Percentiles rank a stretch among this genome's conserved stretches.
Evolutionary conservation across 2,888 invertebrate genomes (phyloP).

Genomic region (Notocelia uddmanniana): DNA sequence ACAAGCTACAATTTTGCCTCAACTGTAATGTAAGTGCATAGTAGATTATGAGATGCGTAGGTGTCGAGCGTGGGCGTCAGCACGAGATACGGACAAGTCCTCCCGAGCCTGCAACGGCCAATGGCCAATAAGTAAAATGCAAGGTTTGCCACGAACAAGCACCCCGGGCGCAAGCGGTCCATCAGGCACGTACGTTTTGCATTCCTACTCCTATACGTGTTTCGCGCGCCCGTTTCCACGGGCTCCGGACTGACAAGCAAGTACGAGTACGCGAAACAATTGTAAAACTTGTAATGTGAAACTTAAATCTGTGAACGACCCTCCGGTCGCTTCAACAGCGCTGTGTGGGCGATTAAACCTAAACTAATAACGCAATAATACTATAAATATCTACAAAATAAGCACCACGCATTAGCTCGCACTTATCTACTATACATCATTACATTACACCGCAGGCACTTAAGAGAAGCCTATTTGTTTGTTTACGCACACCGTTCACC

Average conservation of each 20-base stretch:
- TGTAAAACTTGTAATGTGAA: neutral
- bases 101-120: constrained; percentile 29
- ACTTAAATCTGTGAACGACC: neutral
- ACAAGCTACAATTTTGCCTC: too few relatives aligned
- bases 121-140: constrained; percentile 62
- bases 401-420: constrained; percentile 17
- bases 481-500: constrained; percentile 14
- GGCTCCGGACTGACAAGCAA: neutral
- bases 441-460: neutral
- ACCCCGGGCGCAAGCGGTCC: constrained; percentile 10
- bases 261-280: neutral
- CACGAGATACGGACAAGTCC: constrained; percentile 49
- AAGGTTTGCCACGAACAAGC: constrained; percentile 53
- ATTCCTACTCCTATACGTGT: neutral
- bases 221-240: neutral
- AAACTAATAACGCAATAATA: constrained; percentile 33
- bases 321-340: constrained; percentile 6
- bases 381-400: constrained; percentile 13
- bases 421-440: constrained; percentile 13
- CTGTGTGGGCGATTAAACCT: constrained; percentile 15
- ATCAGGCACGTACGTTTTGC: neutral
- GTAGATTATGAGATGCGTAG: constrained; percentile 28
- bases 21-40: constrained; percentile 24
- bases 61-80: constrained; percentile 54
- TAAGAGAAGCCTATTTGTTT: constrained; percentile 4